Evolutionary conservation across 2,797 vertebrate species (phyloP), one percentile per base, ranked within the genome.

Genomic region (Esox lucius): DNA sequence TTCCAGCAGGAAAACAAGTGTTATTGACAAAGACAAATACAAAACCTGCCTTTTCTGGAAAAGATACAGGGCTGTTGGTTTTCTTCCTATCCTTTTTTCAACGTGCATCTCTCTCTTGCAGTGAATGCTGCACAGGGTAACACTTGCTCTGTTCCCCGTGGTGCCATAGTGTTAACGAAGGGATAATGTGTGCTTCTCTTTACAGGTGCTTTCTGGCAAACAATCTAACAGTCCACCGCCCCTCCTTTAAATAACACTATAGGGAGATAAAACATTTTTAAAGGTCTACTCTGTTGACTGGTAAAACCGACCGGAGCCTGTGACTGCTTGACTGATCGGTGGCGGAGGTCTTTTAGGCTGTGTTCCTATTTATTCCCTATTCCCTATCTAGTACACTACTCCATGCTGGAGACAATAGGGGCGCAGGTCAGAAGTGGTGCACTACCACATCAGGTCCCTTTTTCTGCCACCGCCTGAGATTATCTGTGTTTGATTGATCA

Each of bases 401-500:
- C 19, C 53, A 19, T 17, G 19, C 19, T 51, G 53, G 51, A n/a
- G 51, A 19, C 51, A 42, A 17, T 53, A 53, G 15, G 1, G 51
- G 5, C 6, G 51, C 17, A 1, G 16, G 51, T 5, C 17, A 53
- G 53, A 17, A 53, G 48, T n/a, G 4, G 51, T 19, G 51, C 51
- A 53, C 51, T 53, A 17, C 1, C 12, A 15, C 0, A 51, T 17
- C 5, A 5, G 48, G 1, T n/a, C 19, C 5, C 51, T 19, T n/a
- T n/a, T 19, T 53, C 19, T 17, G 51, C 17, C 51, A n/a, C 51
- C 6, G 6, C 1, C 48, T 5, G 16, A 19, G 3, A 17, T 5
- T 53, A 51, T 53, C 35, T 53, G 35, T n/a, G 16, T n/a, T 42
- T 68, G 66, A 68, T 68, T 68, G 66, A 68, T 68, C 28, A 68